Evolutionary conservation across 1,140 invertebrate genomes (phyloP).

Genomic region (Zaprionus ornatus): DNA sequence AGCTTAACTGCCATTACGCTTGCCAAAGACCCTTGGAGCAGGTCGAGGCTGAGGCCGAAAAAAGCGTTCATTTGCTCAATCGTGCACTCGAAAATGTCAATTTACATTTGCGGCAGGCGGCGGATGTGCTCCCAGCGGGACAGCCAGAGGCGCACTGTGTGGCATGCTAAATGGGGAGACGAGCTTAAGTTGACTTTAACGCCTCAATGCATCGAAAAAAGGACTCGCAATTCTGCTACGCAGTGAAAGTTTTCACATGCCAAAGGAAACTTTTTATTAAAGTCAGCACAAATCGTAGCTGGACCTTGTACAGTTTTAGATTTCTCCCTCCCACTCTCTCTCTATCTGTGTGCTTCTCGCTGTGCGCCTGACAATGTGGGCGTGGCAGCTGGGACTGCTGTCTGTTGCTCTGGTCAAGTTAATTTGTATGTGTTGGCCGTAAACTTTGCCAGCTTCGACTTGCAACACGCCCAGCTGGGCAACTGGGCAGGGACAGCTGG

Average conservation of each 20-base stretch:
- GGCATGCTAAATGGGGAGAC: constrained; percentile 23
- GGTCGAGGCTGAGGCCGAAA: constrained; percentile 21
- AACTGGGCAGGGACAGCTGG: constrained; percentile 25
- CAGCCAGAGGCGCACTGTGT: background rate
- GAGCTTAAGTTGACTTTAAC: constrained; percentile 81
- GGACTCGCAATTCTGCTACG: constrained; percentile 7
- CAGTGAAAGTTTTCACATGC: constrained; percentile 65
- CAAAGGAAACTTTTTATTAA: constrained; percentile 76
- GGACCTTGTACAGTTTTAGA: constrained; percentile 45
- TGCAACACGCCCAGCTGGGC: constrained; percentile 69
- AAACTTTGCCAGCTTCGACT: constrained; percentile 80
- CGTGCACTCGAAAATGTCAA: constrained; percentile 82
- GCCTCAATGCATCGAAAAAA: constrained; percentile 67
- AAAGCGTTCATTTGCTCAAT: constrained; percentile 80
- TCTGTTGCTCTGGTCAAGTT: constrained; percentile 73
- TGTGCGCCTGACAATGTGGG: constrained; percentile 70
- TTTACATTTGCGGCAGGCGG: constrained; percentile 74
- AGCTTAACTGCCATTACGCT: constrained; percentile 75
- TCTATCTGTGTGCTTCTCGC: background rate
- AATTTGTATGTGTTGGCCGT: constrained; percentile 79
- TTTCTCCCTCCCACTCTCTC: constrained; percentile 18
- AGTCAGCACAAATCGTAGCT: constrained; percentile 64
- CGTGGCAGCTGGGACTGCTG: constrained; percentile 54
- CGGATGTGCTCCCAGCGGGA: constrained; percentile 48
- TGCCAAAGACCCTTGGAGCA: constrained; percentile 19